Evolutionary conservation across 1,140 invertebrate genomes (phyloP), one percentile per base, ranked within the genome.

Genomic region (Drosophila nigrodunni): DNA sequence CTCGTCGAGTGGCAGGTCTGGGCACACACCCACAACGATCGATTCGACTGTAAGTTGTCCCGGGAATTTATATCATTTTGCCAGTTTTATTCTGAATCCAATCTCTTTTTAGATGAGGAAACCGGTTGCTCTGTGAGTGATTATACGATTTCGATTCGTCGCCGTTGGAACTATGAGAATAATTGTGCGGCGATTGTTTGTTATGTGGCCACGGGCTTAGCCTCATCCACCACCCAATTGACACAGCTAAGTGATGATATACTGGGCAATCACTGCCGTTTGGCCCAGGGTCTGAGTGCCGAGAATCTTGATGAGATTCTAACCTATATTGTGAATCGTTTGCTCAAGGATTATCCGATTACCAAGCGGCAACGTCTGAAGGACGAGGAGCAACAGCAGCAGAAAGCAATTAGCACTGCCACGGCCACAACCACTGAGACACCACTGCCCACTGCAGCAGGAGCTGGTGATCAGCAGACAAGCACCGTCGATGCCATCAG

Each of bases 1-100:
- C 93, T 95, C 11, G 95, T 98, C 37, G 97, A 98, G 93, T 98
- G 97, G 97, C 97, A 97, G 90, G 96, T 97, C 65, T 97, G 96
- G 96, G 96, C 96, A 30, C 96, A 97, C 93, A 94, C 95, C 52
- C 96, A 97, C 92, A 97, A 97, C 93, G 95, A 96, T 93, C 94
- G 96, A 78, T 97, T 97, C 91, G 96, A 97, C 92, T 97, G 96
- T 97, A 94, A 94, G 95, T 94, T 2, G 9, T 9, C 2, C 30
- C 7, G 1, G 11, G 10, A 11, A 34, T 7, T 6, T 52, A 34
- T 1, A 13, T 15, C 15, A 15, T 15, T 13, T 52, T 15, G 15
- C 9, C 7, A 30, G 25, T 30, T 57, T 57, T 41, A 39, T 15
- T 9, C 10, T 34, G 8, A n/a, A 0, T 7, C 21, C 18, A 13